Conservation (phyloP, 2,888 invertebrate genomes). For the Chalcis sispes region DNA sequence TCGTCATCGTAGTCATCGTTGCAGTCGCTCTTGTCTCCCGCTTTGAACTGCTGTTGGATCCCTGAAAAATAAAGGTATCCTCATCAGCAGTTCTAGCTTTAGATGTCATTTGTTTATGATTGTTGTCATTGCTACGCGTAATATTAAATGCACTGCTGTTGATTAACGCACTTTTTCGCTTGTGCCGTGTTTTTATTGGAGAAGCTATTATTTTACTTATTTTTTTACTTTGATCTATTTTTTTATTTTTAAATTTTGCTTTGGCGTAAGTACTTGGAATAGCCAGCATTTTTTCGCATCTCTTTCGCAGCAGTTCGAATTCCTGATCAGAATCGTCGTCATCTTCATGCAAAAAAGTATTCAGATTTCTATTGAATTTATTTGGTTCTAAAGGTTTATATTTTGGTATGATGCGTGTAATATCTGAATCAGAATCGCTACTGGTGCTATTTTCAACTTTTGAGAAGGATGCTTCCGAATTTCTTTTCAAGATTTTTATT, state of each 20-base stretch:
- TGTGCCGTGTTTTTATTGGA: background rate
- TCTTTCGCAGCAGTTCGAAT: conserved; percentile 22
- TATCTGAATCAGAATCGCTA: conserved; percentile 2
- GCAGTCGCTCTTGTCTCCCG: background rate
- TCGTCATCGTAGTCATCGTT: background rate
- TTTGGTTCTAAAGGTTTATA: conserved; percentile 25
- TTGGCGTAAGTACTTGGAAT: background rate
- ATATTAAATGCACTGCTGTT: conserved; percentile 10
- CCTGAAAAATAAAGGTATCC: conserved; percentile 57
- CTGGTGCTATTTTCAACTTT: background rate
- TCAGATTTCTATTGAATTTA: background rate
- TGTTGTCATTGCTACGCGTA: background rate
- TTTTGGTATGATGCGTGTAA: conserved; percentile 14
- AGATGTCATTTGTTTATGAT: background rate
- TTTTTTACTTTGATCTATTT: background rate
- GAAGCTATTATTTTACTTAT: too few relatives aligned
- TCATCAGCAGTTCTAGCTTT: conserved; percentile 23
- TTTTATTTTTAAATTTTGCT: background rate
- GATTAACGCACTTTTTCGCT: conserved; percentile 31
- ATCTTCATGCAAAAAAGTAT: background rate
- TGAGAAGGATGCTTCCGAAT: background rate
- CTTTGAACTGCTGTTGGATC: conserved; percentile 22
- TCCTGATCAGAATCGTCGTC: conserved; percentile 47
- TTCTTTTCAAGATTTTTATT: background rate
- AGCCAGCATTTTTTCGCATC: conserved; percentile 16